Evolutionary conservation across 2,113 vertebrate genomes (phyloP), one percentile per base, ranked within the genome.

Genomic region (Ciconia maguari): DNA sequence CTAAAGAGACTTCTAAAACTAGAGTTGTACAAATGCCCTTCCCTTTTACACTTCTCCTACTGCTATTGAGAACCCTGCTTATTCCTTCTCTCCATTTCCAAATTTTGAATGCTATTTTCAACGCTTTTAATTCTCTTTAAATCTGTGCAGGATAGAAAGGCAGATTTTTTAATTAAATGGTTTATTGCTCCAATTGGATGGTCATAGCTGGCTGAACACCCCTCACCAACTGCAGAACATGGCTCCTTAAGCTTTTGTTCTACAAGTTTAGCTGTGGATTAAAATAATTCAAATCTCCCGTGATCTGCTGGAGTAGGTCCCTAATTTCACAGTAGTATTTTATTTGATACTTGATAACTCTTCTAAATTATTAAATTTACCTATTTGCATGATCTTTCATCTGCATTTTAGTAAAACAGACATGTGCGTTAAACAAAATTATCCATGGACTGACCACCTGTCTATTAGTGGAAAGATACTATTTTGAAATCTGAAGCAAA

Each of bases 401-500:
- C 55, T 70, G 49, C 10, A 10, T 71, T 92, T 91, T 58, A 80
- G 57, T 87, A 54, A 49, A 83, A 34, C 10, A 24, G 58, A 30
- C 27, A 22, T 3, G 1, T 85, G 13, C 16, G 57, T 89, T 72
- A 74, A 92, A 93, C 41, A 95, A 44, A 83, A 89, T 83, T 92
- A 87, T 65, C 10, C 42, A 17, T 48, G 48, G 32, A 15, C 46
- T 76, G 38, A 18, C 29, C 46, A 68, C 30, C 61, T 92, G 26
- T 49, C 55, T 93, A 10, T 68, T 51, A 57, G 42, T 69, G 22
- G 22, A 54, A 75, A 93, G 21, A 69, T 7, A 49, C 22, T 25
- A 18, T 38, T 89, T 68, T 60, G n/a, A 93, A 90, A 92, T 90
- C 60, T 55, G 78, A 90, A 89, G 49, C 83, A 85, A 89, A 89